Evolutionary conservation across 2,797 vertebrate species (phyloP).

Genomic region (Limnodromus scolopaceus): DNA sequence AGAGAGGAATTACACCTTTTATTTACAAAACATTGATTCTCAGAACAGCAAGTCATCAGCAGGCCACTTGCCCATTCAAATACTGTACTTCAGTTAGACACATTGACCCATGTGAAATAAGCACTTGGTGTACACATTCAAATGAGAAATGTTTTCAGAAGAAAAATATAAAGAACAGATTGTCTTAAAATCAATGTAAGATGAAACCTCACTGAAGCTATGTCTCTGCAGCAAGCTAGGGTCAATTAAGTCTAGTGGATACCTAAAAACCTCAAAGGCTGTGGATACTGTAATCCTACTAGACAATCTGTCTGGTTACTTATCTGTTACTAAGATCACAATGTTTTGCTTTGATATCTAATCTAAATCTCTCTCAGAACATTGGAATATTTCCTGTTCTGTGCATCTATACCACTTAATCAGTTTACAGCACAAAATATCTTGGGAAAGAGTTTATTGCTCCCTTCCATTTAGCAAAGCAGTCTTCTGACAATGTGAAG

Average conservation of each 20-base stretch:
- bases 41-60: not conserved
- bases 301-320: not conserved
- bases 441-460: not conserved
- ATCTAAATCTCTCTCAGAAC: not conserved
- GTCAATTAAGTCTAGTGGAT: not conserved
- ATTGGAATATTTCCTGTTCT: not conserved
- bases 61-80: not conserved
- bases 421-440: not conserved
- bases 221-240: not conserved
- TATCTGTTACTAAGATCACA: not conserved
- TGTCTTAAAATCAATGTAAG: not conserved
- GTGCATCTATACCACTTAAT: not conserved
- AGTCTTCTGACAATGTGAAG: not conserved
- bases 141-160: not conserved
- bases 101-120: not conserved
- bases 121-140: not conserved
- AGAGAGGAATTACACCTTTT: not conserved
- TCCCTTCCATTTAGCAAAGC: not conserved
- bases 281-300: not conserved
- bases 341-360: not conserved
- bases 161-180: not conserved
- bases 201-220: not conserved
- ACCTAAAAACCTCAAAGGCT: not conserved
- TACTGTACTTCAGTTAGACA: not conserved
- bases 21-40: not conserved